These are phyloP conservation scores for Salpingus planirostris DNA, from an alignment of 2,888 invertebrate genomes.

Conservation along the genomic window DNA sequence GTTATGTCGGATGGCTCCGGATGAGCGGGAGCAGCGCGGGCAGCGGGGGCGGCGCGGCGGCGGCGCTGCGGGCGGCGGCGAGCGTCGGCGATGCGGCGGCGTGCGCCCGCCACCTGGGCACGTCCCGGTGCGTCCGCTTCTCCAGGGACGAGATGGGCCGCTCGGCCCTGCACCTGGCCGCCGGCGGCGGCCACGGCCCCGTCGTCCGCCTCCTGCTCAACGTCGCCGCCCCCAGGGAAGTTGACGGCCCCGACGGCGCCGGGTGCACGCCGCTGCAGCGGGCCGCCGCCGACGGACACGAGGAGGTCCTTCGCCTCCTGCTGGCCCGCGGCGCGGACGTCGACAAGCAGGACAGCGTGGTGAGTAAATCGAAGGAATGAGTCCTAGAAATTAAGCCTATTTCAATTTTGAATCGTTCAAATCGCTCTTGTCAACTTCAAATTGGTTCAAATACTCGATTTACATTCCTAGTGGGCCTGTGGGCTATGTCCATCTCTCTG, in stretches of 20 bases:
- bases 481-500: too few relatives aligned
- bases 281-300: slow-evolving; percentile 76
- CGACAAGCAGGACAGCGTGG: slow-evolving; percentile 68
- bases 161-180: slow-evolving; percentile 39
- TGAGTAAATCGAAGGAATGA: too few relatives aligned
- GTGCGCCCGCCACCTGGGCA: slow-evolving; percentile 32
- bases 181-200: slow-evolving; percentile 35
- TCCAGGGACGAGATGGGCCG: slow-evolving; percentile 38
- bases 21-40: slow-evolving; percentile 35
- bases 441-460: too few relatives aligned
- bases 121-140: slow-evolving; percentile 35
- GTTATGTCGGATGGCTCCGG: slow-evolving; percentile 39
- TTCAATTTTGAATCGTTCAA: too few relatives aligned
- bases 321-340: slow-evolving; percentile 58
- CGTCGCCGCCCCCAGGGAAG: slow-evolving; percentile 42
- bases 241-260: slow-evolving; percentile 47
- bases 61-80: slow-evolving; percentile 38
- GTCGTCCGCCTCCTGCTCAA: slow-evolving; percentile 36
- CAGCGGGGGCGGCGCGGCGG: slow-evolving; percentile 30
- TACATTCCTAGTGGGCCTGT: too few relatives aligned
- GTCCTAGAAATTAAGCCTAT: too few relatives aligned
- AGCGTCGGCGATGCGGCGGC: slow-evolving; percentile 35
- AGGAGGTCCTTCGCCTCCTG: slow-evolving; percentile 62
- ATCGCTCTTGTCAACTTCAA: too few relatives aligned
- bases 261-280: slow-evolving; percentile 70